Evolutionary conservation across 2,113 vertebrate genomes (phyloP), one percentile per base, ranked within the genome.

Genomic region (Paramisgurnus dabryanus): DNA sequence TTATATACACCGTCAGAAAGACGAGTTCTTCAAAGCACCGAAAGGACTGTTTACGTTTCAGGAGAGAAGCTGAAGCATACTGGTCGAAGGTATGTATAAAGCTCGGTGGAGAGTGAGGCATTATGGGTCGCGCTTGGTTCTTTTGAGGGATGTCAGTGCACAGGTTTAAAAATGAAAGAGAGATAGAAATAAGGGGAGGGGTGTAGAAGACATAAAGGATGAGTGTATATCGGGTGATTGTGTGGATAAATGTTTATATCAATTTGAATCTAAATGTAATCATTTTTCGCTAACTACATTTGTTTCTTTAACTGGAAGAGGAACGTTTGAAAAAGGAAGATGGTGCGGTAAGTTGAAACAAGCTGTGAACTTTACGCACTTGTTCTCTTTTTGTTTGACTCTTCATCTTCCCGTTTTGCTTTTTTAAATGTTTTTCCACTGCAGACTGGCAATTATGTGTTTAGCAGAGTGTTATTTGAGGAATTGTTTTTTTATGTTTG

Each of bases 321-420:
- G 87, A 84, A 71, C 79, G 79, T 75, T 79, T 79, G 79, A 86
- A 80, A 60, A 80, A 79, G 68, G 90, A 81, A 71, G 84, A 94
- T 94, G 93, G 93, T 94, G 88, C 91, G 93, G 93, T 94, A 87
- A 94, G 93, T 93, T 34, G 57, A 58, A 53, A 47, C 17, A 17
- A 15, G 22, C 55, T 17, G n/a, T 58, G 17, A 18, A 58, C 64
- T 40, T 58, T 66, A 81, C 74, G 84, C 88, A 79, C 81, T 82
- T 15, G 47, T 61, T 79, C 27, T 47, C 66, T 34, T 34, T 34
- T 34, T 67, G 73, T 64, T 76, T 82, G 69, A 79, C 78, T 82
- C 61, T 22, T 84, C 82, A 82, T 88, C 80, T 80, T 70, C 76
- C 77, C 53, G 27, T 73, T 66, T 63, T 53, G 40, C 47, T 74